These are phyloP conservation scores for Ecdyonurus torrentis DNA, from an alignment of 2,888 invertebrate genomes.

Conservation along the genomic window DNA sequence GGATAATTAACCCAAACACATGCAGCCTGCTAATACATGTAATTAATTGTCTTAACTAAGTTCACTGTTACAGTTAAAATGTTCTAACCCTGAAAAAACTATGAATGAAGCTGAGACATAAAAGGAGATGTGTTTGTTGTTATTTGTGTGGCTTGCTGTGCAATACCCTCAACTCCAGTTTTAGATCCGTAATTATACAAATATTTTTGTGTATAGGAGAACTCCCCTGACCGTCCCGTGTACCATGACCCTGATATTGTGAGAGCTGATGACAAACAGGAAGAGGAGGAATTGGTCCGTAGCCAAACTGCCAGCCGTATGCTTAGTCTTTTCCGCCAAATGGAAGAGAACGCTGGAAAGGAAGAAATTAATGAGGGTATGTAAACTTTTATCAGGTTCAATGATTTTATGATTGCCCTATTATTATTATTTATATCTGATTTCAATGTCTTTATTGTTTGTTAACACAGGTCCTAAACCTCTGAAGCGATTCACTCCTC, in stretches of 20 bases:
- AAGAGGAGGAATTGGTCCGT: slow-evolving; percentile 34
- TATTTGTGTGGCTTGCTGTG: not conserved
- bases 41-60: no score
- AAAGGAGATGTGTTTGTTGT: not conserved
- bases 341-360: slow-evolving; percentile 52
- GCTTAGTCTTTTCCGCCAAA: slow-evolving; percentile 73
- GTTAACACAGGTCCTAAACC: slow-evolving; percentile 64
- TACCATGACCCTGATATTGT: slow-evolving; percentile 57
- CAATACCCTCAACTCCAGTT: not conserved
- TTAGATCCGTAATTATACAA: no score
- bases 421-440: not conserved
- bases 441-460: not conserved
- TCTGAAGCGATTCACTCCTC: slow-evolving; percentile 76
- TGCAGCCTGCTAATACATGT: no score
- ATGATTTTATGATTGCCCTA: not conserved
- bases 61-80: no score
- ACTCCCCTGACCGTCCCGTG: slow-evolving; percentile 53
- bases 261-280: slow-evolving; percentile 37
- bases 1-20: no score
- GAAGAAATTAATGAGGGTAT: slow-evolving; percentile 33
- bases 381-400: not conserved
- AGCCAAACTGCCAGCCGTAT: slow-evolving; percentile 69
- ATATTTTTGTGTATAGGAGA: slow-evolving; percentile 26
- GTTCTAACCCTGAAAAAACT: no score
- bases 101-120: not conserved